Percentiles rank a stretch among this genome's conserved stretches.
Evolutionary conservation across 2,797 vertebrate genomes (phyloP).

Genomic region (Artibeus jamaicensis): DNA sequence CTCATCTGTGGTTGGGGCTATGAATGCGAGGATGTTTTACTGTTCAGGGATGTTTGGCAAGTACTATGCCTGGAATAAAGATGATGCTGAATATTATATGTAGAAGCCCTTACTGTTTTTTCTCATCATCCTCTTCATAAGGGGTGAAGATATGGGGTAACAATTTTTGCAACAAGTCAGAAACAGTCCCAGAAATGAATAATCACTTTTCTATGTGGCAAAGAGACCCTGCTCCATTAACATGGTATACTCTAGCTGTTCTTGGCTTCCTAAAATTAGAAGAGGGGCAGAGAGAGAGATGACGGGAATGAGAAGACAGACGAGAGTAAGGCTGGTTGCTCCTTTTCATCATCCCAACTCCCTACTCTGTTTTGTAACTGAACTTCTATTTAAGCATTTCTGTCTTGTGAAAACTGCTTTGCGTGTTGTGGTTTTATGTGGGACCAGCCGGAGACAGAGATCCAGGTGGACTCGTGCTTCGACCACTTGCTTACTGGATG

Average conservation of each 20-base stretch:
- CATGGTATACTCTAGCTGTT: too few relatives aligned
- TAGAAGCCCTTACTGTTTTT: neutral
- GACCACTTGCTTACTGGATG: neutral
- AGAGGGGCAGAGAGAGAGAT: neutral
- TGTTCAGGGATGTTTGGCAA: slow-evolving; percentile 3
- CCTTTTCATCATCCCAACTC: rapidly evolving
- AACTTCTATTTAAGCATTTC: neutral
- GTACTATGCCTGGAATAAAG: neutral
- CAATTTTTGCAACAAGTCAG: neutral
- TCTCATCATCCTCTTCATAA: neutral
- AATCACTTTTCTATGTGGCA: neutral
- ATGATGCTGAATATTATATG: neutral
- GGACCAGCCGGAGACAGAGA: neutral
- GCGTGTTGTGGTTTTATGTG: neutral
- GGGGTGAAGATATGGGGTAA: slow-evolving; percentile 24
- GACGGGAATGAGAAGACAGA: neutral
- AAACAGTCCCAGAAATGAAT: neutral
- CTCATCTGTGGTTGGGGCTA: neutral
- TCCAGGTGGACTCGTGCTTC: neutral
- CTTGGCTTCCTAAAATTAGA: neutral
- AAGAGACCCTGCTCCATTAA: neutral
- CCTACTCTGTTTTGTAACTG: neutral
- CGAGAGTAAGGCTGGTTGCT: neutral
- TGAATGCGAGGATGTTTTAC: neutral
- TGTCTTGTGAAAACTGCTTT: neutral